phyloP scores from a whole-genome alignment of 35 echinoderm and acorn worm species.

The Ophioderma brevispina region DNA sequence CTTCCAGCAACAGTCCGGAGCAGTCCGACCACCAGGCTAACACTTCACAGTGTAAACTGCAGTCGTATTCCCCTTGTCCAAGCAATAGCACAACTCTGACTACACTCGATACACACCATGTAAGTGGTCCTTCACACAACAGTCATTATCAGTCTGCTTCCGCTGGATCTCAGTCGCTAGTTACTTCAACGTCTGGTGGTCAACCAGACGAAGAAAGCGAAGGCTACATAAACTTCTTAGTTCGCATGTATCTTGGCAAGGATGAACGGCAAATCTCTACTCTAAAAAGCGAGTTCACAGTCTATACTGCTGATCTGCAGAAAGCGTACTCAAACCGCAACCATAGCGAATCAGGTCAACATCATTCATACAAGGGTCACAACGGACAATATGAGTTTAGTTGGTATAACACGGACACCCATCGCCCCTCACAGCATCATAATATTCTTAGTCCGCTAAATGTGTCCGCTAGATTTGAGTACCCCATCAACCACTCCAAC shows the following conservation, averaged over 20 bases:
- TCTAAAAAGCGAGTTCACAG: constrained; percentile 91
- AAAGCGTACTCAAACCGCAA: background rate
- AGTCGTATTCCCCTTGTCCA: too few species aligned
- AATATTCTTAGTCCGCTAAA: background rate
- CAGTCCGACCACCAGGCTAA: background rate
- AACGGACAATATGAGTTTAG: constrained; percentile 47
- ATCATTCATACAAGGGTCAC: background rate
- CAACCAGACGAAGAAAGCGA: constrained; percentile 64
- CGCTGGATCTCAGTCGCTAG: constrained; percentile 48
- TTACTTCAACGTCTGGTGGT: background rate
- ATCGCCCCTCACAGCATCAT: background rate
- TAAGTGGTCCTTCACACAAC: background rate
- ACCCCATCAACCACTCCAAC: background rate
- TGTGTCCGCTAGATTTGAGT: background rate
- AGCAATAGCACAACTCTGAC: too few species aligned
- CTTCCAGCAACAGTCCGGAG: background rate
- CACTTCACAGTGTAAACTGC: too few species aligned
- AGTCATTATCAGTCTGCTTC: background rate
- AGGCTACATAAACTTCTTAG: constrained; percentile 86
- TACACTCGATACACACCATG: background rate
- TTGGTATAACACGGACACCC: constrained; percentile 43
- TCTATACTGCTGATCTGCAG: constrained; percentile 75
- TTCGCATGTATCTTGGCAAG: constrained; percentile 94
- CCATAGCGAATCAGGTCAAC: background rate
- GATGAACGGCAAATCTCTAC: constrained; percentile 88